These are phyloP conservation scores for Eriocheir sinensis DNA, from an alignment of 1,140 invertebrate genomes.

Conservation along the genomic window DNA sequence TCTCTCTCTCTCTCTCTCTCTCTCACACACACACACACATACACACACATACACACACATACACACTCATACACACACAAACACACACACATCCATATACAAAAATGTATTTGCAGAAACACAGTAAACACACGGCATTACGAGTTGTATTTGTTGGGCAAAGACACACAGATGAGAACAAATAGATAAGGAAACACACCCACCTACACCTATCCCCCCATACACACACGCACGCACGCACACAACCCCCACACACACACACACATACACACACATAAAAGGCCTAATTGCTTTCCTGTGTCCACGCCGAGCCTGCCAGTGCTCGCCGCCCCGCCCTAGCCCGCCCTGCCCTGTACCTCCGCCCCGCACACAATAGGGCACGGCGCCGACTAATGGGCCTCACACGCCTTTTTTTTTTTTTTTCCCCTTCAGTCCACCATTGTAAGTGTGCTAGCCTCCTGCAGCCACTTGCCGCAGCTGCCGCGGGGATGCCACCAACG, in stretches of 20 bases:
- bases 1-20: neutral
- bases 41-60: neutral
- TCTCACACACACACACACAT: too few species aligned
- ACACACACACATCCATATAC: too few species aligned
- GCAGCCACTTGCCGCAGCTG: neutral
- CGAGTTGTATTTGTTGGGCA: too few species aligned
- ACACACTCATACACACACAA: neutral
- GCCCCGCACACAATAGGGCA: neutral
- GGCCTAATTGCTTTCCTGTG: neutral
- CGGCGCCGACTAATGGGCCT: neutral
- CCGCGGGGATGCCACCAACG: neutral
- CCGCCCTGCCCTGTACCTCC: too few species aligned
- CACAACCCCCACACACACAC: neutral
- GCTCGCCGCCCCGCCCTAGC: neutral
- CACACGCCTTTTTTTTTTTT: neutral
- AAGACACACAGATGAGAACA: too few species aligned
- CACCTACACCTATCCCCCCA: too few species aligned
- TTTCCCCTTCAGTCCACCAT: neutral
- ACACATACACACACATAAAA: neutral
- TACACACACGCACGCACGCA: neutral
- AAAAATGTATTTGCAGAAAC: too few species aligned
- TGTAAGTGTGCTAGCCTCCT: neutral
- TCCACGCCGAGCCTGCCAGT: neutral
- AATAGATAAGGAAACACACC: too few species aligned
- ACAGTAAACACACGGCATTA: too few species aligned